phyloP scores from a whole-genome alignment of 1,140 invertebrate genomes.

The Diachasma alloeum region DNA sequence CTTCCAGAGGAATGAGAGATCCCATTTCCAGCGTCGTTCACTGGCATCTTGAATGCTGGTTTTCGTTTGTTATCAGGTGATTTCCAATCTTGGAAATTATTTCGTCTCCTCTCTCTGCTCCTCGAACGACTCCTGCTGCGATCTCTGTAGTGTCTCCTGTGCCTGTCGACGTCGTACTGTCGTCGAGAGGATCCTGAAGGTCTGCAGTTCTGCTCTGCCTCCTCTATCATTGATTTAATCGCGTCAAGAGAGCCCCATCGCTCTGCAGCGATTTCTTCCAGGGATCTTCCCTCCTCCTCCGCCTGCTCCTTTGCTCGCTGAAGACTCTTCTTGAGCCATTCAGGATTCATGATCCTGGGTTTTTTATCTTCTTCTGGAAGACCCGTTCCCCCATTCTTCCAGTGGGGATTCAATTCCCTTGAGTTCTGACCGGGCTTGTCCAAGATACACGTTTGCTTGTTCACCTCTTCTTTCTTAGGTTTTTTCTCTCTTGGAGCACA shows the following conservation, averaged over 20 bases:
- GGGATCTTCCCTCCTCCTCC: conserved; percentile 62
- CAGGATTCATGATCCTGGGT: conserved; percentile 60
- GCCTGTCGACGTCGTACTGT: conserved; percentile 15
- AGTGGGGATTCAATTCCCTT: conserved; percentile 90
- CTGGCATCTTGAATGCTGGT: conserved; percentile 64
- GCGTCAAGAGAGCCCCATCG: conserved; percentile 71
- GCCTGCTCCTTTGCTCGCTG: conserved; percentile 70
- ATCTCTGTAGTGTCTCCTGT: neutral
- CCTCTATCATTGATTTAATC: conserved; percentile 63
- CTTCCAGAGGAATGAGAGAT: conserved; percentile 1
- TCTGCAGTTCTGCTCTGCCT: conserved; percentile 57
- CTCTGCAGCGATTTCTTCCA: conserved; percentile 72
- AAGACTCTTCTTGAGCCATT: conserved; percentile 70
- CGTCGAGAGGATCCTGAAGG: conserved; percentile 25
- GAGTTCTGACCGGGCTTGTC: conserved; percentile 76
- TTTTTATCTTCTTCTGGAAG: conserved; percentile 63
- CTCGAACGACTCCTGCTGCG: conserved; percentile 37
- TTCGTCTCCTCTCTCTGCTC: conserved; percentile 34
- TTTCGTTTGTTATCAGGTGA: conserved; percentile 47
- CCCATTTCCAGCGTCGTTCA: conserved; percentile 40
- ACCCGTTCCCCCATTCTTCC: conserved; percentile 88
- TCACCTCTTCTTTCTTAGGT: conserved; percentile 58
- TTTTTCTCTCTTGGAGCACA: conserved; percentile 55
- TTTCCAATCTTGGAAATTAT: conserved; percentile 11
- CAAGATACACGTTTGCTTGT: conserved; percentile 63